Evolutionary conservation across 2,888 invertebrate species (phyloP), one percentile per base, ranked within the genome.

Genomic region (Plebejus melissa): DNA sequence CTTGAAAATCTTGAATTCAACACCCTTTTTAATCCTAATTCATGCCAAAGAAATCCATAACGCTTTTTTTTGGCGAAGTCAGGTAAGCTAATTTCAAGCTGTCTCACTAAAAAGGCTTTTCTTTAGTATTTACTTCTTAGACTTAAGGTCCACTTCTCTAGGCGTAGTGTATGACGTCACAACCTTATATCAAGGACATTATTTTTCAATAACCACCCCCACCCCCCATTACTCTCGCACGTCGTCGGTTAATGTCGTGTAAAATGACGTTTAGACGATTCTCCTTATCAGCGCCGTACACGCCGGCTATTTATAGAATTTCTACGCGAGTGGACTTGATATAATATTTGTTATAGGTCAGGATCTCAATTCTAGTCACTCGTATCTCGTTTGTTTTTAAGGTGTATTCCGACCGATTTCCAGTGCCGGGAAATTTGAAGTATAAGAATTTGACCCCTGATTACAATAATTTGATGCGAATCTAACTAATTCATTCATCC

Each of bases 161-260:
- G 28, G 11, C 65, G 13, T 32, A 28, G 4, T 32, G 13, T 11
- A 36, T 65, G 65, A 65, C 65, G 28, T 32, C 60, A 60, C n/a
- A 60, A 9, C 46, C 16, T 65, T 13, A 13, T 4, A 65, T 65
- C 32, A 16, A 58, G 58, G 28, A 28, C 28, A 65, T 28, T 28
- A 28, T 65, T 65, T 65, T 65, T 32, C 65, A 65, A 65, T 65
- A 65, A 36, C 65, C 65, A 65, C 9, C 32, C 65, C 65, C 65
- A 65, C 9, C 32, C 65, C 13, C 32, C 65, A 60, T 16, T 36
- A 36, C 32, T 13, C 32, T 65, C 5, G 4, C 0, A 60, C 60
- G 60, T 16, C n/a, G 58, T 16, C 13, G 65, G 28, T 16, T 65
- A 36, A 65, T 65, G 65, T 13, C 5, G 65, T 36, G 65, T 65